Evolutionary conservation across 2,888 invertebrate genomes (phyloP), one percentile per base, ranked within the genome.

Genomic region (Melolontha melolontha): DNA sequence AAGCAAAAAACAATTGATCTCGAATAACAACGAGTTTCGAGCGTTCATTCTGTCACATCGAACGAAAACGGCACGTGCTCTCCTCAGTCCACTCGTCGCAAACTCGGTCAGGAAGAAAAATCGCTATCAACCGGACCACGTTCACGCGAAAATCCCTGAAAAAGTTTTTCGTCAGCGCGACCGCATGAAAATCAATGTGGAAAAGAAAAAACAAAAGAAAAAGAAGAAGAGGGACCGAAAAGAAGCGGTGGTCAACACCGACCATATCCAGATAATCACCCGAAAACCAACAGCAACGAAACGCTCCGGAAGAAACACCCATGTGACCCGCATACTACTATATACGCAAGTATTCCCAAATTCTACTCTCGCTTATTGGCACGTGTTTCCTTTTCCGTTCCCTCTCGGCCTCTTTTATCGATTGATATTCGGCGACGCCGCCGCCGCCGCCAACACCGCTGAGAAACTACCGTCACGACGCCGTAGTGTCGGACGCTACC

Each of bases 341-440:
- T 29, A 44, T 47, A 65, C 70, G 65, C 68, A 67, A 64, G 67
- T 70, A 68, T 67, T 70, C 71, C 67, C 69, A 70, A 62, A 72
- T 75, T 75, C 74, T 73, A 75, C 74, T 74, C 74, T 76, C 75
- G 71, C 72, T 76, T 71, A 71, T 71, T 66, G 74, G 74, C 76
- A 76, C 76, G 77, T 76, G 76, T 71, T 74, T 64, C 64, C 29
- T 66, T 71, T 66, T 51, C 47, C 14, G 14, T 34, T 11, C 44
- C 1, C 49, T 7, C 10, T 27, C 12, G 8, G 11, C 40, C 59
- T 62, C 59, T 47, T 68, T 65, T 79, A 79, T 80, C 79, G 79
- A 79, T 79, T 79, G 76, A 72, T 73, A 73, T 12, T 71, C 74
- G 70, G 72, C 73, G 85, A 85, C 83, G 80, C 85, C 86, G 85